Base-by-base conservation (phyloP, 1,140 invertebrate genomes). In the Tachypleus tridentatus region DNA sequence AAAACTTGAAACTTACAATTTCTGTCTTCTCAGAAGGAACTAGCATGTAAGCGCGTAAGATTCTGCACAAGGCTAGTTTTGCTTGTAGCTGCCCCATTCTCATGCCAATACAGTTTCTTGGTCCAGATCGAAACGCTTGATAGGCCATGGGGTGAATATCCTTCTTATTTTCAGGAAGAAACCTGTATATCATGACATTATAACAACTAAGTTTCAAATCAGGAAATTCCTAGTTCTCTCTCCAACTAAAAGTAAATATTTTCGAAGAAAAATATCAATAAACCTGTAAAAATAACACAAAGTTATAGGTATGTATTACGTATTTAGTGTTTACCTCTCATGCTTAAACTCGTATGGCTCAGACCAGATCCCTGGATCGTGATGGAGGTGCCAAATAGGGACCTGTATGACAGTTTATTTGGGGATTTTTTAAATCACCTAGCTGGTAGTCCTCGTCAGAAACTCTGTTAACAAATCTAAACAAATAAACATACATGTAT, bases 71-170 rank as follows among this genome's bases (percentile, higher is more conserved):
- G 6, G 83, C 84, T 58, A 86, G 69, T 77, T 88, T 88, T 0
- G 82, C 79, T 72, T 86, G 81, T 62, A 87, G 70, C 4, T 83
- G 63, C 3, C 83, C 86, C 60, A 88, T 84, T 56, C 85, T 78
- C 74, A 80, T 79, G 58, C 84, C 85, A 50, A 82, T 73, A 67
- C 82, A 83, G 68, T 76, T 76, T 49, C 80, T 68, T 6, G 80
- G 80, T 9, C 82, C 81, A 49, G 71, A 67, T n/a, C 81, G 82
- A 70, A 82, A 83, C 4, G 81, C 77, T 4, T 80, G 57, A 67
- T 74, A 82, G 1, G 72, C 68, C 52, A 74, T 74, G 4, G 76
- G 73, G 29, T 76, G 58, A n/a, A 69, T 51, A 8, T 66, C 70
- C 7, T 63, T 60, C 50, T 70, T 66, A n/a, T 69, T 67, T 66